Evolutionary conservation across 2,797 vertebrate species (phyloP), one percentile per base, ranked within the genome.

Genomic region (Chelmon rostratus): DNA sequence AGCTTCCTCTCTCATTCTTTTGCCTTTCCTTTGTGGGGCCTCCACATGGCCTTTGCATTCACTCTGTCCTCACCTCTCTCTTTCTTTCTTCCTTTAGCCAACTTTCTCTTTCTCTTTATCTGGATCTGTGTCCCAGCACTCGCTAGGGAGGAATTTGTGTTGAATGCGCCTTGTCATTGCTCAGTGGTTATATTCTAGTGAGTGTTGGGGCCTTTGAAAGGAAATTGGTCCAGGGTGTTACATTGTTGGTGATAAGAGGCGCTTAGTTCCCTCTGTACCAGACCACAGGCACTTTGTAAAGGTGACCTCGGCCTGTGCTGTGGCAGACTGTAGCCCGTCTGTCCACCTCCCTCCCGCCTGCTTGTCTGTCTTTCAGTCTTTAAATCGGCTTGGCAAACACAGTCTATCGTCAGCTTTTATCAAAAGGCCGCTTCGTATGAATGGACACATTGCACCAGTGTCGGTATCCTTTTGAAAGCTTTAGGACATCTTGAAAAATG

Each of bases 231-330:
- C 73, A 37, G 83, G 91, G 90, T 86, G 89, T 85, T 69, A 87
- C 82, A 93, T 94, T 95, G 92, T 94, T 84, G 83, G 63, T 76
- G 90, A 95, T 94, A 93, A 94, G 93, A 94, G 91, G 91, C 49
- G 73, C 79, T 90, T 72, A 72, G 86, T 88, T 90, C 85, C 84
- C 84, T 94, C 89, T 90, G 84, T 79, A 67, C 58, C 71, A 79
- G 87, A 79, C 89, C 74, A 70, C 86, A 78, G 83, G 81, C 72
- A 56, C 86, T 91, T 89, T 94, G 87, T 91, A 78, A 91, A 93
- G 91, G 88, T 92, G 92, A 93, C 91, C 91, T 25, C 69, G 70
- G 74, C 44, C 74, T 78, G 80, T 79, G 81, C 86, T 86, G 78
- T 64, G 76, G 80, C 71, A 68, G 81, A 59, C 68, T 86, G 79